A percentile compares a stretch with the other conserved stretches of the same genome.
Conservation (phyloP, 2,888 invertebrate species). For the Hypercompe scribonia region DNA sequence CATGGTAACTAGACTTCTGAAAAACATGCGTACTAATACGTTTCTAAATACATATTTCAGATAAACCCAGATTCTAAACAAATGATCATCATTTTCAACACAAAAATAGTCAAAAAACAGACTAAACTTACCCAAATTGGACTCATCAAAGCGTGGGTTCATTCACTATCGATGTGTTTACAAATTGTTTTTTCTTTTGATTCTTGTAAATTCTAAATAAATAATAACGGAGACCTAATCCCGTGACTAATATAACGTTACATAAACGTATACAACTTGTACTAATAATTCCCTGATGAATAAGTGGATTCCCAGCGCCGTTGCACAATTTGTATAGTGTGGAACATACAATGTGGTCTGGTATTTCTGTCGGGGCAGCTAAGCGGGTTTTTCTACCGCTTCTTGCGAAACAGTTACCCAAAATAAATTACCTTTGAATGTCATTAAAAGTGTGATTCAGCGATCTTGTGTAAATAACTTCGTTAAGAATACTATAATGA, state of each 20-base stretch:
- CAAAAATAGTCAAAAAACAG: not conserved
- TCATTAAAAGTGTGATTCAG: constrained; percentile 6
- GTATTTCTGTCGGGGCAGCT: constrained; percentile 2
- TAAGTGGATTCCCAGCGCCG: constrained; percentile 5
- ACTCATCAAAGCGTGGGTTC: not conserved
- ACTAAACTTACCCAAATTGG: not conserved
- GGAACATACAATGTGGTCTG: constrained; percentile 3
- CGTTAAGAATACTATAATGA: not conserved
- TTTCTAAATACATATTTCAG: too few relatives aligned
- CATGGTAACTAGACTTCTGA: too few relatives aligned
- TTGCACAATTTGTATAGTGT: not conserved
- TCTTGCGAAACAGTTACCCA: not conserved
- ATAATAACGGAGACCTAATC: not conserved
- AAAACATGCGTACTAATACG: too few relatives aligned
- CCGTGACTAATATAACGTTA: not conserved
- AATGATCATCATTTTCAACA: too few relatives aligned
- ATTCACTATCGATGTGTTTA: not conserved
- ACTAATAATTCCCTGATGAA: constrained; percentile 5
- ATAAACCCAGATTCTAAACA: too few relatives aligned
- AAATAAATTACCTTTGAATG: constrained; percentile 1
- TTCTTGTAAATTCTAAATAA: not conserved
- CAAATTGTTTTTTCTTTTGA: not conserved
- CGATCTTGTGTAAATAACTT: not conserved
- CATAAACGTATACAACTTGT: not conserved
- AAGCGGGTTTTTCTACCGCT: constrained; percentile 2